Evolutionary conservation across 2,113 vertebrate species (phyloP), one percentile per base, ranked within the genome.

Genomic region (Spheniscus mendiculus): DNA sequence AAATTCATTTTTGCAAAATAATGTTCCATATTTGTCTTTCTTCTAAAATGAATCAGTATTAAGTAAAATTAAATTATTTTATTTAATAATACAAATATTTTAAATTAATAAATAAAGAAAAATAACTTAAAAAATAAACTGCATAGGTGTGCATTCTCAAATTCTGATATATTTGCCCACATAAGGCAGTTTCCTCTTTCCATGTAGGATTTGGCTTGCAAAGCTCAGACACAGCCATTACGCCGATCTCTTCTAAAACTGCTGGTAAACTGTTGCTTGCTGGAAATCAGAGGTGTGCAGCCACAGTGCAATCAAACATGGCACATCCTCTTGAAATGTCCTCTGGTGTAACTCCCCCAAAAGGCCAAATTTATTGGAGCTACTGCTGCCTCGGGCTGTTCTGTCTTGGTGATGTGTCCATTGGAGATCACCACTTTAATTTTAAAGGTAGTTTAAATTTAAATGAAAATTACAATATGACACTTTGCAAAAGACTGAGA

Each of bases 341-440:
- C 94, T 92, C 72, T 92, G 42, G 59, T 84, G 80, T 50, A 92
- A 88, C 27, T 85, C 71, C 89, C 94, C 66, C 89, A 96, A 47
- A 96, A 94, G 93, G 78, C 93, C 84, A 91, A 83, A 85, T 79
- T 96, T 97, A 96, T 83, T 95, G 84, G 91, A 96, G 93, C 94
- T 96, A 5, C 62, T 96, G 59, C 32, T 91, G 95, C 95, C 95
- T 87, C 14, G 2, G 87, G 96, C 93, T 79, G 49, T 2, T 5
- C 70, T 95, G 23, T 79, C 56, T 87, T 66, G 36, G 91, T 85
- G 83, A 53, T 95, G 52, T 91, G 89, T 77, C 94, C 94, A 83
- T 36, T 91, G 77, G 93, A 97, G 91, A 96, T 58, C 73, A 65
- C 49, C 21, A 25, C 30, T 87, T 94, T 50, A 87, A 96, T 96